Evolutionary conservation across 2,113 vertebrate species (phyloP).

Genomic region (Spheniscus mendiculus): DNA sequence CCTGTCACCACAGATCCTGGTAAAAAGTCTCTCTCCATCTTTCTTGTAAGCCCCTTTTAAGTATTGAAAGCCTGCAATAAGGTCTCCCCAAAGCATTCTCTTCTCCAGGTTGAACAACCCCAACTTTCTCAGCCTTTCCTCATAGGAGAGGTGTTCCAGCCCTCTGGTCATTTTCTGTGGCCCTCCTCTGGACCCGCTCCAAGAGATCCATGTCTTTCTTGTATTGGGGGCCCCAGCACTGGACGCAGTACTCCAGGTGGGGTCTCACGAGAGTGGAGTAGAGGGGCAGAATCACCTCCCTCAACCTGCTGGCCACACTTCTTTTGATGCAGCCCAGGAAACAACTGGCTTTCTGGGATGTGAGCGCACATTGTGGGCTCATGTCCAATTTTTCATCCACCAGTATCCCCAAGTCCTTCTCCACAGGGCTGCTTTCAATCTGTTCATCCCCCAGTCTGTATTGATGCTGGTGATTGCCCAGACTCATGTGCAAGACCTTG

Average conservation of each 20-base stretch:
- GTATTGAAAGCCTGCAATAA: background rate
- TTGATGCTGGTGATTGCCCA: background rate
- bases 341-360: rapidly evolving
- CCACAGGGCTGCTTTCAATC: background rate
- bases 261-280: background rate
- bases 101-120: background rate
- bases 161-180: background rate
- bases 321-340: background rate
- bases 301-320: rapidly evolving
- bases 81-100: background rate
- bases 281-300: background rate
- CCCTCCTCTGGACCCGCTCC: background rate
- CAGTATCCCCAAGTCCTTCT: background rate
- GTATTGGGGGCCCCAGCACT: too few species aligned
- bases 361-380: too few species aligned
- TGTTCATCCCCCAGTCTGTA: background rate
- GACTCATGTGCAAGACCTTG: background rate
- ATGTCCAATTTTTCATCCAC: background rate
- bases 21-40: background rate
- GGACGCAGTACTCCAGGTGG: background rate
- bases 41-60: background rate
- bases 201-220: too few species aligned
- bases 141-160: background rate
- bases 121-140: background rate
- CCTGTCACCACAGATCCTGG: background rate